These are phyloP conservation scores for Tangara arthus DNA, from an alignment of 2,797 vertebrate genomes.

Conservation along the genomic window DNA sequence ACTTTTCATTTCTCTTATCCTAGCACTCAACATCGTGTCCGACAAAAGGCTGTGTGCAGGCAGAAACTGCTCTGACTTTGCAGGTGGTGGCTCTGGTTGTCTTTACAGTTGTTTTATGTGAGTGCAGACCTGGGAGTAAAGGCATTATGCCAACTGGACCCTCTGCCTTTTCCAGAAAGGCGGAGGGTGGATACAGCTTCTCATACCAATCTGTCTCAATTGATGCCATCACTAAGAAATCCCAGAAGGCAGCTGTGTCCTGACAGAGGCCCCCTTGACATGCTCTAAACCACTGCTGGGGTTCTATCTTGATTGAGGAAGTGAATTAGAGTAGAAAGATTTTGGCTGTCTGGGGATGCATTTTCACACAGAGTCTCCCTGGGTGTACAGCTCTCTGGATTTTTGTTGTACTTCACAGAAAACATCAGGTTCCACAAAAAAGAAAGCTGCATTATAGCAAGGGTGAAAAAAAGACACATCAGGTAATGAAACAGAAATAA, in stretches of 20 bases:
- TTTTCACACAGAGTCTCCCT: not conserved
- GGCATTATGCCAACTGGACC: not conserved
- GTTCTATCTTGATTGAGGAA: not conserved
- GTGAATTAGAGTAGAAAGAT: not conserved
- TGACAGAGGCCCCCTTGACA: not conserved
- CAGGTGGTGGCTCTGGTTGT: not conserved
- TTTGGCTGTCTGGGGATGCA: not conserved
- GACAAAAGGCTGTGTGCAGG: not conserved
- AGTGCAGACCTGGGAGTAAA: not conserved
- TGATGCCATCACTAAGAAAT: not conserved
- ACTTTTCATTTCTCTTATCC: not conserved
- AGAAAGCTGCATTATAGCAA: not conserved
- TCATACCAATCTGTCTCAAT: not conserved
- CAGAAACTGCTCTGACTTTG: not conserved
- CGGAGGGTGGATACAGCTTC: not conserved
- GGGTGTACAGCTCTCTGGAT: not conserved
- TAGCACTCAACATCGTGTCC: not conserved
- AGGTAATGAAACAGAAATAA: not conserved
- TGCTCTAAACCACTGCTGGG: not conserved
- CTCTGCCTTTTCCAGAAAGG: not conserved
- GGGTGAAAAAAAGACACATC: not conserved
- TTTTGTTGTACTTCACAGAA: not conserved
- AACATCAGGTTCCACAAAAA: not conserved
- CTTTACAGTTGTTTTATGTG: not conserved
- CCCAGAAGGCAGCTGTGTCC: not conserved